Conservation (phyloP, 2,888 invertebrate genomes). For the Amblyteles armatorius region DNA sequence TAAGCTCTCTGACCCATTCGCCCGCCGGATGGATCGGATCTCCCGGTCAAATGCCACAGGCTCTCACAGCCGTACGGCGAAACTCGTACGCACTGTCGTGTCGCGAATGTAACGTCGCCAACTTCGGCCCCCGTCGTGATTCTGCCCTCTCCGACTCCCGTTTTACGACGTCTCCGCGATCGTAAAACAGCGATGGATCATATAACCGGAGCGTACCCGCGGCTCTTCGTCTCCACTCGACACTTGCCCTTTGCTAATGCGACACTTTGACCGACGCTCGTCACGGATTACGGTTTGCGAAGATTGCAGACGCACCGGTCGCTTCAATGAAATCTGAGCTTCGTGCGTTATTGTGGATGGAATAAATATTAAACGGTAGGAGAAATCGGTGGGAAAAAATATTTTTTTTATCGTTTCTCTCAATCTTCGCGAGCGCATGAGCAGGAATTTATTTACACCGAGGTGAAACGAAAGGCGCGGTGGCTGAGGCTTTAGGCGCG, state of each 20-base stretch:
- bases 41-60: slow-evolving; percentile 66
- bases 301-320: not conserved
- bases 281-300: slow-evolving; percentile 43
- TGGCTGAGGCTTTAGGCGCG: slow-evolving; percentile 77
- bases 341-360: not conserved
- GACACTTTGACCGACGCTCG: slow-evolving; percentile 67
- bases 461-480: slow-evolving; percentile 31
- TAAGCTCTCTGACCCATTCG: slow-evolving; percentile 51
- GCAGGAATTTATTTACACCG: slow-evolving; percentile 11
- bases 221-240: not conserved
- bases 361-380: not conserved
- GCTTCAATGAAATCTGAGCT: not conserved
- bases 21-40: slow-evolving; percentile 46
- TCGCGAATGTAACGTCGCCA: slow-evolving; percentile 1
- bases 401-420: slow-evolving; percentile 1
- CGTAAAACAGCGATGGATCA: slow-evolving; percentile 58
- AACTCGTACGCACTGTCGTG: slow-evolving; percentile 28
- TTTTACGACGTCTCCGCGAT: slow-evolving; percentile 58
- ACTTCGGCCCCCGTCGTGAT: not conserved
- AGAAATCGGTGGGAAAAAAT: not conserved
- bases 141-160: slow-evolving; percentile 4
- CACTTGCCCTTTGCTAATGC: slow-evolving; percentile 46
- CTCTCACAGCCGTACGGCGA: slow-evolving; percentile 69
- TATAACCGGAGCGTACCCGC: slow-evolving; percentile 13
- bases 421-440: not conserved